These are phyloP conservation scores for Ophraella communa DNA, from an alignment of 2,888 invertebrate genomes.

Conservation along the genomic window DNA sequence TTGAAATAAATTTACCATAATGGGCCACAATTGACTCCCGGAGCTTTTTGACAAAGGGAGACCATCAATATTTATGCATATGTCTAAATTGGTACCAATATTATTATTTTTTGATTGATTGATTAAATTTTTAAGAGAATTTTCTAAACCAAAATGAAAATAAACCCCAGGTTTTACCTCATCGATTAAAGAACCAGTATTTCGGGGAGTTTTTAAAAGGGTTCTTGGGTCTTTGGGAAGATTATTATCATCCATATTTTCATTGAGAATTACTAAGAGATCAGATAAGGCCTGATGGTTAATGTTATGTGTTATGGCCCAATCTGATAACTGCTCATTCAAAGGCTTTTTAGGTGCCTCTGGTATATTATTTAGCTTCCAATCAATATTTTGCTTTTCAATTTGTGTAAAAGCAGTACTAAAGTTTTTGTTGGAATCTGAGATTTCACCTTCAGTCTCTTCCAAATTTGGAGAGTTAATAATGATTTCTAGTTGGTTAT, in stretches of 20 bases:
- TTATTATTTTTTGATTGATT: background rate
- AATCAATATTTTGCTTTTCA: no score
- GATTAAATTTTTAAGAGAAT: background rate
- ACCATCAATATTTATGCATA: background rate
- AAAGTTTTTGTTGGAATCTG: no score
- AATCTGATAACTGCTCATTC: no score
- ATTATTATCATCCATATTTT: background rate
- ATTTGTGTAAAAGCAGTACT: no score
- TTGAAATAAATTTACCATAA: background rate
- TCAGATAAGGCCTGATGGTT: background rate
- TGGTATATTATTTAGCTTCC: no score
- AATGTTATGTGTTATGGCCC: slow-evolving; percentile 11
- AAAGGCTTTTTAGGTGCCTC: no score
- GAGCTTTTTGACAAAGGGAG: slow-evolving; percentile 6
- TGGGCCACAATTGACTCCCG: background rate
- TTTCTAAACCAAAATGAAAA: background rate
- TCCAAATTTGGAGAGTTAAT: no score
- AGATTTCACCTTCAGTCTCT: no score
- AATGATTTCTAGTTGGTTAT: no score
- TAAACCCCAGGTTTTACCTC: background rate
- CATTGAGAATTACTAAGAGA: background rate
- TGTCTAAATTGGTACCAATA: background rate
- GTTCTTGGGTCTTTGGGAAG: slow-evolving; percentile 21
- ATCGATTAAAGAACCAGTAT: background rate
- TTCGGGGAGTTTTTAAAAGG: slow-evolving; percentile 4